Evolutionary conservation across 2,888 invertebrate genomes (phyloP).

Genomic region (Megaustenia siamemsis): DNA sequence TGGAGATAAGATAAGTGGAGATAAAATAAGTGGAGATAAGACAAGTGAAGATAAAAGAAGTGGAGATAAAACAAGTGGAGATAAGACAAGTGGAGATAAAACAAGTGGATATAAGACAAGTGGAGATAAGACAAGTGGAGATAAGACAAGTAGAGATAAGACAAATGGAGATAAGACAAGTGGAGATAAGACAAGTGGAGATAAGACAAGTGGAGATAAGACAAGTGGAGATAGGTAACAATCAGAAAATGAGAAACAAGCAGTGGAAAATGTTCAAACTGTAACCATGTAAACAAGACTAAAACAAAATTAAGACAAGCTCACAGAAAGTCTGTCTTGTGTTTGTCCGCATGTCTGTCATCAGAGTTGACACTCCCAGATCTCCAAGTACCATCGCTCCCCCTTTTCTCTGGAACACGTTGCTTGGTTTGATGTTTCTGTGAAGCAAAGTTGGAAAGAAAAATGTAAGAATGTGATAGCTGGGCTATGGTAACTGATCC

Average conservation of each 20-base stretch:
- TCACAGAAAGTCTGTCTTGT: conserved; percentile 73
- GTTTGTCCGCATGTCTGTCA: conserved; percentile 76
- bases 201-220: not conserved
- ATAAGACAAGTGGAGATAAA: not conserved
- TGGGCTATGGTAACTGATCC: too few species aligned
- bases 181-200: not conserved
- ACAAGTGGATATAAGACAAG: not conserved
- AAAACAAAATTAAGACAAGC: conserved; percentile 18
- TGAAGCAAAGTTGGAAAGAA: conserved; percentile 30
- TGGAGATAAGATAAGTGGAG: not conserved
- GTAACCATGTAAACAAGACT: not conserved
- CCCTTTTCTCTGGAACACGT: conserved; percentile 74
- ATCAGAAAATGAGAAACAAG: not conserved
- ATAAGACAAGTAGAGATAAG: not conserved
- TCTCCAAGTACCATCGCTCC: conserved; percentile 74
- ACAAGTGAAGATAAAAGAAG: too few species aligned
- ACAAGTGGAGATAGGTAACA: not conserved
- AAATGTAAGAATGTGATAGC: not conserved
- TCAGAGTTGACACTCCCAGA: conserved; percentile 78
- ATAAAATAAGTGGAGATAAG: not conserved
- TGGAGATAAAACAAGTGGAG: too few species aligned
- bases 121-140: not conserved
- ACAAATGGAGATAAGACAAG: not conserved
- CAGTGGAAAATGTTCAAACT: not conserved
- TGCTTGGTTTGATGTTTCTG: conserved; percentile 78